Evolutionary conservation across 2,113 vertebrate genomes (phyloP), one percentile per base, ranked within the genome.

Genomic region (Bufo gargarizans): DNA sequence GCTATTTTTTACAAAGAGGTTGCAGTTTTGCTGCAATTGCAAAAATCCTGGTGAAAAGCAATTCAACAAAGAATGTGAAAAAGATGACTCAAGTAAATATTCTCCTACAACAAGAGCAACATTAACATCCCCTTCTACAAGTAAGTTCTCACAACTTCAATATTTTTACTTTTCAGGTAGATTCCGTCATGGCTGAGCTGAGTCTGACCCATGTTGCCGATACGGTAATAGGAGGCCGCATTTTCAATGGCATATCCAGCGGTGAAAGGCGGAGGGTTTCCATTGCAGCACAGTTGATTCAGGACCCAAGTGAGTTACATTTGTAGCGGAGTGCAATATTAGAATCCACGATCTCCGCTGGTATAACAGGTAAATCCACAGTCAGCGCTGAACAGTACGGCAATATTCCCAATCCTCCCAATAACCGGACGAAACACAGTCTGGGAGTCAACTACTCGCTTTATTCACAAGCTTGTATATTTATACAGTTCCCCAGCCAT

Each of bases 231-330:
- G 98, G 98, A 90, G 97, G 94, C 56, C 93, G 90, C 0, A 84
- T 94, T 82, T 94, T 96, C 1, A 91, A 93, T 3, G 98, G 98
- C 19, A 98, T 99, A 93, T 98, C 97, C 8, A 96, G 93, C 4
- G 97, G 97, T 0, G 97, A 99, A 93, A 95, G 96, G 88, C 96
- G 97, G 47, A 95, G 97, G 33, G 97, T 99, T 63, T 98, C 98
- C 86, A 97, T 99, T 0, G 97, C 97, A 90, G 95, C 96, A 76
- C 97, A 99, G 91, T 95, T 99, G 20, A 95, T 99, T 82, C 98
- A 98, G 92, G 97, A 99, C 93, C 98, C 98, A 63, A 96, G 98
- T 99, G 91, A 97, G 97, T 96, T 6, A 16, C 14, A 47, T 16
- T 14, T 45, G 17, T 45, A 74, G 7, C 16, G 50, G 50, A 5